A percentile compares a stretch with the other conserved stretches of the same genome.
Conservation (phyloP, 2,113 vertebrate species). For the Sapajus apella region DNA sequence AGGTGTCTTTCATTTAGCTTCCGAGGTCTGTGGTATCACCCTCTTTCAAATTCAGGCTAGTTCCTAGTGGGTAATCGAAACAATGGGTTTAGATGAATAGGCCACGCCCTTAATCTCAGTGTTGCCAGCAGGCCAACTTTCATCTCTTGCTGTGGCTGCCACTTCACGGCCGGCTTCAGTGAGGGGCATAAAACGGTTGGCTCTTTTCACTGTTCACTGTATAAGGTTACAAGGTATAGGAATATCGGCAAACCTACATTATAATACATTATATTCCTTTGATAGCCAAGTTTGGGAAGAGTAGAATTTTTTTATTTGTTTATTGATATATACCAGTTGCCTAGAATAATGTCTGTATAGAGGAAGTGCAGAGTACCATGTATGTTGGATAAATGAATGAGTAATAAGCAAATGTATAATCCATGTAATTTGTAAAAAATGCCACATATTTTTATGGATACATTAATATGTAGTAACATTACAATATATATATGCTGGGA, state of each 20-base stretch:
- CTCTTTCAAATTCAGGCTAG: neutral
- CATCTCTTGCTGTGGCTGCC: neutral
- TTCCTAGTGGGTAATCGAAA: neutral
- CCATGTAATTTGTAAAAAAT: neutral
- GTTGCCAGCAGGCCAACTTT: neutral
- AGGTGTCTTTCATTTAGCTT: neutral
- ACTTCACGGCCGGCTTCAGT: neutral
- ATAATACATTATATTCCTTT: neutral
- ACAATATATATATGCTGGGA: neutral
- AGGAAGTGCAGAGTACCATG: neutral
- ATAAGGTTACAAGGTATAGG: neutral
- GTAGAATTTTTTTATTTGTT: neutral
- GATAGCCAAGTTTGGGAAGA: neutral
- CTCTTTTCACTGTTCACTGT: neutral
- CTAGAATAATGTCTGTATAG: neutral
- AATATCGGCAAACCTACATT: neutral
- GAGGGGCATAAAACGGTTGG: neutral
- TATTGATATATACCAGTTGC: neutral
- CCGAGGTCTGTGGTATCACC: neutral
- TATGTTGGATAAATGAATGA: neutral
- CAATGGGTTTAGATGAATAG: neutral
- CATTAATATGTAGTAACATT: neutral
- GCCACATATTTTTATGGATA: too few relatives aligned
- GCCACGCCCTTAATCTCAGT: neutral
- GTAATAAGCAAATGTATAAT: neutral